These are phyloP conservation scores for Apostichopus leukothele DNA, from an alignment of 53 echinoderm and acorn worm species.

Conservation along the genomic window DNA sequence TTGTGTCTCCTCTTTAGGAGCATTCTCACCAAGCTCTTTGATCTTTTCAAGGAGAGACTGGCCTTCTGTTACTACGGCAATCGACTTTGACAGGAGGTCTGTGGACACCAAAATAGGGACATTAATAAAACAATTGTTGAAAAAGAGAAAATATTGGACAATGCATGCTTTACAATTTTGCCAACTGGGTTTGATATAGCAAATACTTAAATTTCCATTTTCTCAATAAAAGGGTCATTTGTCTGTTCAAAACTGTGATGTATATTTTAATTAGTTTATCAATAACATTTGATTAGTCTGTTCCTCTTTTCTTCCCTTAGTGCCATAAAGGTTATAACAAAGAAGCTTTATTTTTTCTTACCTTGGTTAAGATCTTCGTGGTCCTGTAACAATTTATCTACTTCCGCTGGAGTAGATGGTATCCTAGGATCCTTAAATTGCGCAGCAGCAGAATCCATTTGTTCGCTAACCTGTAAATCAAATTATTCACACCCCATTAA, in stretches of 20 bases:
- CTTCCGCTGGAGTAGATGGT: conserved; percentile 60
- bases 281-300: too few relatives aligned
- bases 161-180: too few relatives aligned
- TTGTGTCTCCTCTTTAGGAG: conserved; percentile 64
- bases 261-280: too few relatives aligned
- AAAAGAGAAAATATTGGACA: not conserved
- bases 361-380: conserved; percentile 80
- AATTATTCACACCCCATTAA: too few relatives aligned
- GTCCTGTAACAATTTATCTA: conserved; percentile 67
- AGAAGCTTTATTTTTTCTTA: conserved; percentile 10
- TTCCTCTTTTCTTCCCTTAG: too few relatives aligned
- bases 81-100: conserved; percentile 80
- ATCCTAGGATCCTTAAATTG: conserved; percentile 69
- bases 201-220: too few relatives aligned
- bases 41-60: conserved; percentile 82
- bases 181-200: too few relatives aligned
- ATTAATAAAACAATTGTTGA: not conserved
- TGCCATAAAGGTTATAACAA: too few relatives aligned
- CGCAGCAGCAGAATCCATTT: conserved; percentile 54
- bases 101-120: not conserved
- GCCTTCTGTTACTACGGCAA: conserved; percentile 81
- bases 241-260: too few relatives aligned
- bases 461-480: conserved; percentile 15
- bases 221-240: too few relatives aligned
- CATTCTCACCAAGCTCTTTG: conserved; percentile 62